Conservation (phyloP, 2,888 invertebrate species). For the Craniophora ligustri region DNA sequence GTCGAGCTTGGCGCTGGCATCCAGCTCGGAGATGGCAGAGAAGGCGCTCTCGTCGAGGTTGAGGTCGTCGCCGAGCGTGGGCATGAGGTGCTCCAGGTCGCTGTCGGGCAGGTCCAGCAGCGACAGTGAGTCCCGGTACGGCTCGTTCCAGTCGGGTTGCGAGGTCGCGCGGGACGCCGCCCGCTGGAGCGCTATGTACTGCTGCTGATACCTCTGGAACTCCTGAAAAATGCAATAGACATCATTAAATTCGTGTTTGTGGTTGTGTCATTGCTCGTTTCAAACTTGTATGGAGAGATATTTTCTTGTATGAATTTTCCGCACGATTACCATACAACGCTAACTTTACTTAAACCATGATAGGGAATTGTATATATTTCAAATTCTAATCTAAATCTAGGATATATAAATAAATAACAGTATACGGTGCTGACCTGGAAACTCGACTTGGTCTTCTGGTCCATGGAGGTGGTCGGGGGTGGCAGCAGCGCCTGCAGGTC, state of each 20-base stretch:
- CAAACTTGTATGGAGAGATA: no score
- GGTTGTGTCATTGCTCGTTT: no score
- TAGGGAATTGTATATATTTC: no score
- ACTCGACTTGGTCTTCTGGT: conserved; percentile 90
- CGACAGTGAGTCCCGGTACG: conserved; percentile 80
- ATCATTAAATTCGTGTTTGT: neutral
- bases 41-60: conserved; percentile 83
- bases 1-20: conserved; percentile 79
- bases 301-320: no score
- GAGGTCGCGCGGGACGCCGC: conserved; percentile 76
- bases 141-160: conserved; percentile 84
- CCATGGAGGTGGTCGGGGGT: conserved; percentile 87
- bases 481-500: conserved; percentile 84
- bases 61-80: conserved; percentile 89
- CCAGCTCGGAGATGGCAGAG: conserved; percentile 78
- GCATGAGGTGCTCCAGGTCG: conserved; percentile 91
- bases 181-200: conserved; percentile 89
- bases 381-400: no score
- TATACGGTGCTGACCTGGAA: conserved; percentile 76
- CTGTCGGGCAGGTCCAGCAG: conserved; percentile 83
- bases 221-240: conserved; percentile 72
- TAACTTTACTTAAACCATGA: no score
- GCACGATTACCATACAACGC: no score
- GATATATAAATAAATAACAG: neutral
- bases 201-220: conserved; percentile 90